phyloP scores from a whole-genome alignment of 2,888 invertebrate genomes.

The Epistrophe eligans region DNA sequence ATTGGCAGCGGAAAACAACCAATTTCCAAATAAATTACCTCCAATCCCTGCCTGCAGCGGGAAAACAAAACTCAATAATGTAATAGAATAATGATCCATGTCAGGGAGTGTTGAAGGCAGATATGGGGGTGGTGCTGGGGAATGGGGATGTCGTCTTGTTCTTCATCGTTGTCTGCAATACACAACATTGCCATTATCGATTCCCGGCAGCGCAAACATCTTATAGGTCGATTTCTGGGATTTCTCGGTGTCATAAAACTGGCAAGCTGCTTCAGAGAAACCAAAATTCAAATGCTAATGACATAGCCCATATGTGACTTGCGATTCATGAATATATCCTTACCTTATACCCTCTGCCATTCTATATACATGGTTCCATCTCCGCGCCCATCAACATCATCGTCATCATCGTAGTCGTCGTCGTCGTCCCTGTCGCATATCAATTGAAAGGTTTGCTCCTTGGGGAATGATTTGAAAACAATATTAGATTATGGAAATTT shows the following conservation, averaged over 20 bases:
- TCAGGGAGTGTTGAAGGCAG: slow-evolving; percentile 33
- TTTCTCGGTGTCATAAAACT: slow-evolving; percentile 70
- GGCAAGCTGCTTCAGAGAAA: slow-evolving; percentile 70
- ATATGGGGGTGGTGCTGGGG: not conserved
- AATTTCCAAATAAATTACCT: slow-evolving; percentile 76
- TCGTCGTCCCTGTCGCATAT: slow-evolving; percentile 77
- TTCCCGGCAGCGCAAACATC: slow-evolving; percentile 68
- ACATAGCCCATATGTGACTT: slow-evolving; percentile 74
- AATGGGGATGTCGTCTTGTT: not conserved
- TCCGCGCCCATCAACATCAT: slow-evolving; percentile 39
- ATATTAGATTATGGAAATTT: slow-evolving; percentile 76
- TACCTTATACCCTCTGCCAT: slow-evolving; percentile 12
- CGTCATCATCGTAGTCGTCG: slow-evolving; percentile 38
- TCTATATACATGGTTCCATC: slow-evolving; percentile 24
- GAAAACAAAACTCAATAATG: slow-evolving; percentile 75
- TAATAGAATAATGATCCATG: slow-evolving; percentile 76
- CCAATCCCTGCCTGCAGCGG: slow-evolving; percentile 67
- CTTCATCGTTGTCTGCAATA: slow-evolving; percentile 41
- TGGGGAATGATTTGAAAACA: slow-evolving; percentile 74
- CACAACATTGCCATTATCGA: slow-evolving; percentile 72
- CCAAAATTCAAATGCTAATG: slow-evolving; percentile 76
- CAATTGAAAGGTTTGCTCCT: slow-evolving; percentile 72
- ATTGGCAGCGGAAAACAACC: slow-evolving; percentile 75
- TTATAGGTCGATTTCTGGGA: slow-evolving; percentile 66
- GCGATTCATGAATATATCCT: slow-evolving; percentile 59